Evolutionary conservation across 2,797 vertebrate species (phyloP).

Genomic region (Zalophus californianus): DNA sequence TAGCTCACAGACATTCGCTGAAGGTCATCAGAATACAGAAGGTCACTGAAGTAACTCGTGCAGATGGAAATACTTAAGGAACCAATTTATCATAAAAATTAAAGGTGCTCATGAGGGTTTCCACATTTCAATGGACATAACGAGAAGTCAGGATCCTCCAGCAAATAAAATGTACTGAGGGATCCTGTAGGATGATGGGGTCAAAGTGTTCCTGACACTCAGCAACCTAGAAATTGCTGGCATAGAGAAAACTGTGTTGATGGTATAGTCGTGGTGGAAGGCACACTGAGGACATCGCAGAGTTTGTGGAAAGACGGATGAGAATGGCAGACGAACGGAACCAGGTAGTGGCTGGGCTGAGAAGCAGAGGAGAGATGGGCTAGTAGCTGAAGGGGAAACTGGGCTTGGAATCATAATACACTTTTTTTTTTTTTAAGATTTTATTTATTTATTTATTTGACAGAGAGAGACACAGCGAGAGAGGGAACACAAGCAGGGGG

Average conservation of each 20-base stretch:
- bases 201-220: background rate
- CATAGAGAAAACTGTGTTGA: background rate
- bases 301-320: rapidly evolving
- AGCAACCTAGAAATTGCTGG: rapidly evolving
- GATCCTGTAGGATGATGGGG: rapidly evolving
- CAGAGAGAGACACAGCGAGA: no score
- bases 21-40: background rate
- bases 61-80: background rate
- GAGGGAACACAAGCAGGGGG: no score
- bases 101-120: background rate
- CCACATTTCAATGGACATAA: rapidly evolving
- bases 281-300: background rate
- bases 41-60: background rate
- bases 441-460: no score
- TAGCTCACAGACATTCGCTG: background rate
- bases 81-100: background rate
- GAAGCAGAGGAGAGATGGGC: background rate
- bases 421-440: no score
- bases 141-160: background rate
- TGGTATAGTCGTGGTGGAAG: no score
- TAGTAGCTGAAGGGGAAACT: no score
- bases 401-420: background rate
- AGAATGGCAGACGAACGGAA: no score
- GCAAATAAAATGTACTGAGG: background rate
- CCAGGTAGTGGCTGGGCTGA: background rate